Evolutionary conservation across 2,113 vertebrate genomes (phyloP).

Genomic region (Xenotilapia caudafasciata): DNA sequence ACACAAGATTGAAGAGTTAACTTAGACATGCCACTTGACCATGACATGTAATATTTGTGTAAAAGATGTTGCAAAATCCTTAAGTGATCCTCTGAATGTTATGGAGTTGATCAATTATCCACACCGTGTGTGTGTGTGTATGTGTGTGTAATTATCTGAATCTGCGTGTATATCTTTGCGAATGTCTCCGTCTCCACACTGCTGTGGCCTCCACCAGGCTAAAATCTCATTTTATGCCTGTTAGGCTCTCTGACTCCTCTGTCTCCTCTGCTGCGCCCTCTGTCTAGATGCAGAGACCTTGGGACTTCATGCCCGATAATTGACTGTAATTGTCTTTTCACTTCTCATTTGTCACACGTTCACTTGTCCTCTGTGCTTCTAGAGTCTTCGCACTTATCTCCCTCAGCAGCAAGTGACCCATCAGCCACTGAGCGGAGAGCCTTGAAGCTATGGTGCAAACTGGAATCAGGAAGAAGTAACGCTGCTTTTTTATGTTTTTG

Average conservation of each 20-base stretch:
- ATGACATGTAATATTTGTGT: constrained; percentile 42
- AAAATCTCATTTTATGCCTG: constrained; percentile 98
- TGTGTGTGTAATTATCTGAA: background rate
- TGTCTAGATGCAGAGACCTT: constrained; percentile 68
- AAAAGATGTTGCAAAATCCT: constrained; percentile 35
- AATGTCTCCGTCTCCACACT: background rate
- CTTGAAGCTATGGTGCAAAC: background rate
- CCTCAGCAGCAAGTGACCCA: background rate
- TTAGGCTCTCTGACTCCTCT: constrained; percentile 71
- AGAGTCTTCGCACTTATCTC: constrained; percentile 32
- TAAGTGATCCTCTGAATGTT: constrained; percentile 31
- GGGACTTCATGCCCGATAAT: constrained; percentile 85
- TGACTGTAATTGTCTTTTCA: constrained; percentile 94
- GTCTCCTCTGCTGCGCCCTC: constrained; percentile 15
- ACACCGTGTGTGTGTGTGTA: background rate
- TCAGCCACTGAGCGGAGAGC: background rate
- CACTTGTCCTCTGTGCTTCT: constrained; percentile 74
- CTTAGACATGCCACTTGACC: constrained; percentile 21
- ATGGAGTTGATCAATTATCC: constrained; percentile 48
- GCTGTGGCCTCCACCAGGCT: constrained; percentile 74
- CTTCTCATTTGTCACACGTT: constrained; percentile 86
- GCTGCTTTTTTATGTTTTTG: background rate
- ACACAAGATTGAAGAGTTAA: background rate
- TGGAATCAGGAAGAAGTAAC: background rate
- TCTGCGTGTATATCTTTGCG: background rate